phyloP scores from a whole-genome alignment of 2,113 vertebrate genomes.

The Brachionichthys hirsutus region DNA sequence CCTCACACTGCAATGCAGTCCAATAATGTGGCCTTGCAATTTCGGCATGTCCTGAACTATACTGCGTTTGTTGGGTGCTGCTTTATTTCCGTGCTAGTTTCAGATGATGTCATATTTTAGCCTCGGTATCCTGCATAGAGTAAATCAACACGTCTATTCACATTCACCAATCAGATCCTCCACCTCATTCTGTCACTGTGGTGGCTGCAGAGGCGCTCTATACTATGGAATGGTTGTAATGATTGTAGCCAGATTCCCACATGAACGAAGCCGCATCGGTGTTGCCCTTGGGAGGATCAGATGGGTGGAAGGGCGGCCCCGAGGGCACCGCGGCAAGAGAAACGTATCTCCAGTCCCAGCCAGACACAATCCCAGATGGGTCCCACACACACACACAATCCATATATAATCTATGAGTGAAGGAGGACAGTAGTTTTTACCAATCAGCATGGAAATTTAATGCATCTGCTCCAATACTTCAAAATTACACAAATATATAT shows the following conservation, averaged over 20 bases:
- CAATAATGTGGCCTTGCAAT: not conserved
- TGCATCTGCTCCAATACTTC: slow-evolving; percentile 14
- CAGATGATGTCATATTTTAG: too few species aligned
- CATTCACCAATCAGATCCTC: too few species aligned
- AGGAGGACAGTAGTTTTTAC: slow-evolving; percentile 7
- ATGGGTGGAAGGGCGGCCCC: slow-evolving; percentile 47
- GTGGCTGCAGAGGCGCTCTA: not conserved
- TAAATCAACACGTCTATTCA: too few species aligned
- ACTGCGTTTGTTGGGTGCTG: too few species aligned
- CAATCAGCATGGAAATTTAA: slow-evolving; percentile 32
- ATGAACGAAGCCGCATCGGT: slow-evolving; percentile 8
- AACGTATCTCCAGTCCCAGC: slow-evolving; percentile 40
- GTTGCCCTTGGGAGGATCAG: slow-evolving; percentile 43
- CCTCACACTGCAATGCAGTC: not conserved
- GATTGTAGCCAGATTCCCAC: not conserved
- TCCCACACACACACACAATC: slow-evolving; percentile 21
- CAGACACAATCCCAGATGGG: slow-evolving; percentile 60
- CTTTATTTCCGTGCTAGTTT: too few species aligned
- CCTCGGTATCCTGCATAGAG: too few species aligned
- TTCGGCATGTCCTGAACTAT: not conserved
- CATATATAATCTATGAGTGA: not conserved
- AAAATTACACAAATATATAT: not conserved
- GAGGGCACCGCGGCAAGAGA: slow-evolving; percentile 35
- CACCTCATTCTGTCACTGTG: too few species aligned
- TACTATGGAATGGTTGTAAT: not conserved